Evolutionary conservation across 2,113 vertebrate species (phyloP).

Genomic region (Neoarius graeffei): DNA sequence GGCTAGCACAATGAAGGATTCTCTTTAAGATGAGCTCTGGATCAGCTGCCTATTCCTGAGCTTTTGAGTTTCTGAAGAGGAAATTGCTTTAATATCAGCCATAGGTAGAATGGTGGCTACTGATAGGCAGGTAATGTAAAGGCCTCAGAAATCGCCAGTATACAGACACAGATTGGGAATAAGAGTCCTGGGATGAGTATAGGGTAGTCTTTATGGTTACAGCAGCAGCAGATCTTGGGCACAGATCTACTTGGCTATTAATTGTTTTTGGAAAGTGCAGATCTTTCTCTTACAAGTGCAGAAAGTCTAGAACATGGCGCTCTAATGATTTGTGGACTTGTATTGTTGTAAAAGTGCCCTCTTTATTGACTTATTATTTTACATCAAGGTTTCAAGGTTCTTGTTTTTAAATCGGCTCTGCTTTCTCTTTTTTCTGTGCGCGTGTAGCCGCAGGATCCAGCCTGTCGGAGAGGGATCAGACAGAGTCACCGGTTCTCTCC

Average conservation of each 20-base stretch:
- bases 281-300: background rate
- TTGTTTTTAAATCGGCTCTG: background rate
- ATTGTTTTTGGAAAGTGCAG: background rate
- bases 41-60: slow-evolving; percentile 39
- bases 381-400: background rate
- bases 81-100: background rate
- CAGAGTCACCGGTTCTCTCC: slow-evolving; percentile 81
- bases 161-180: background rate
- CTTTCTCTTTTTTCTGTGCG: slow-evolving; percentile 44
- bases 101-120: background rate
- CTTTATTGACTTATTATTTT: slow-evolving; percentile 49
- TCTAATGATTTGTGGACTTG: background rate
- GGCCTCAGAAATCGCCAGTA: background rate
- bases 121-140: slow-evolving; percentile 5
- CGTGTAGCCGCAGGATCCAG: slow-evolving; percentile 74
- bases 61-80: slow-evolving; percentile 23
- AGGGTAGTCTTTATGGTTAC: background rate
- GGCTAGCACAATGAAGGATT: slow-evolving; percentile 35
- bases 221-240: background rate
- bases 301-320: background rate
- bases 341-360: background rate
- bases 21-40: slow-evolving; percentile 40
- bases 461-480: slow-evolving; percentile 85
- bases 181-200: background rate
- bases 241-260: too few relatives aligned